Evolutionary conservation across 2,888 invertebrate genomes (phyloP), one percentile per base, ranked within the genome.

Genomic region (Drepana falcataria): DNA sequence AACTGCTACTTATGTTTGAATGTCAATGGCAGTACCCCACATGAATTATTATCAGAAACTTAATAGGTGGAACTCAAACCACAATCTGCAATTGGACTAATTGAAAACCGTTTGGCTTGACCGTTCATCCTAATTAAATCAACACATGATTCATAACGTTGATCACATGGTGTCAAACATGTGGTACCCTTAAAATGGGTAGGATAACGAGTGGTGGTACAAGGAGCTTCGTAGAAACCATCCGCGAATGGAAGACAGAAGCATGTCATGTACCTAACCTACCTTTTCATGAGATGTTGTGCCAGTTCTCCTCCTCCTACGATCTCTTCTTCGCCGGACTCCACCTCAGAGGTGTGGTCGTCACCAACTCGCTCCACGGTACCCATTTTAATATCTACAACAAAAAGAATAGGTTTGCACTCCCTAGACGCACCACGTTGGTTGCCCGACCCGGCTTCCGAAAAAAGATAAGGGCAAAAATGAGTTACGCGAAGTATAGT

Each of bases 321-420:
- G 49, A 91, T 91, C 70, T 93, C 93, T 65, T 93, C 94, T 59
- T 94, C 94, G 47, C 93, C 92, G 48, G 94, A 94, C 77, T 95
- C 95, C 70, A 94, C 85, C 61, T 93, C 94, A 57, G 93, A 94
- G 59, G 93, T 93, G 63, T 80, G 80, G 73, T 93, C 93, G 77
- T 94, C 94, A 60, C 93, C 93, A 71, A 93, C 92, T 67, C 92
- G 93, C 76, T 94, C 94, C 68, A 94, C 93, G 68, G 93, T 91
- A 85, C 93, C 92, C 94, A 94, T 94, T 79, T 66, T 82, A 61
- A 63, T 65, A 73, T 82, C 89, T 85, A 81, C 70, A 87, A 87
- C 71, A 79, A 80, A 75, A 75, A 63, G 68, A 63, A 59, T 53
- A 59, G 48, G 63, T 71, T 61, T 73, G 53, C 59, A 56, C 57